Conservation (phyloP, 92 coral and sea anemone species). For the Umimayanthus chanpuru region DNA sequence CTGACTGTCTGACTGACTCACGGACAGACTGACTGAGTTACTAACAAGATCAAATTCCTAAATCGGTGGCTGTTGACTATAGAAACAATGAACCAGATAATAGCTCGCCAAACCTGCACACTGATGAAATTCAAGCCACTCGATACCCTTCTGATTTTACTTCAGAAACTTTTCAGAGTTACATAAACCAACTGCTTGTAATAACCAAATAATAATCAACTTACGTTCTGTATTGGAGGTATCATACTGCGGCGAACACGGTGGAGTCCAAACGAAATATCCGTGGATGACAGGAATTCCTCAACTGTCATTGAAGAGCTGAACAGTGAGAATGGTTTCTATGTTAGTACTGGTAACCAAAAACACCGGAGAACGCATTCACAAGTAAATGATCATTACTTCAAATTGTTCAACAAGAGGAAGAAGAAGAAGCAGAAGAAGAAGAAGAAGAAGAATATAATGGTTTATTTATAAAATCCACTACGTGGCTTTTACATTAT, state of each 20-base stretch:
- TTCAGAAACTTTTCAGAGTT: not conserved
- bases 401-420: not conserved
- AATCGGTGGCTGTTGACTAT: no score
- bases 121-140: no score
- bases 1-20: no score
- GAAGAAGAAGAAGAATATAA: no score
- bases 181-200: not conserved
- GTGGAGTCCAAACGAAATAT: constrained; percentile 36
- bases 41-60: no score
- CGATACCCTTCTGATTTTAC: no score
- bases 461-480: no score
- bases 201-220: not conserved
- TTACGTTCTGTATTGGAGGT: constrained; percentile 37
- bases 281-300: constrained; percentile 51
- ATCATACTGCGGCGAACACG: constrained; percentile 44
- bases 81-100: no score
- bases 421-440: no score
- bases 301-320: constrained; percentile 39
- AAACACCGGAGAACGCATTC: not conserved
- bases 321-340: not conserved
- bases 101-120: no score
- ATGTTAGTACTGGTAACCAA: not conserved
- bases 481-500: no score
- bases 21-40: no score
- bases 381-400: not conserved